phyloP scores from a whole-genome alignment of 1,140 invertebrate species.

The Psilanteris sp. region DNA sequence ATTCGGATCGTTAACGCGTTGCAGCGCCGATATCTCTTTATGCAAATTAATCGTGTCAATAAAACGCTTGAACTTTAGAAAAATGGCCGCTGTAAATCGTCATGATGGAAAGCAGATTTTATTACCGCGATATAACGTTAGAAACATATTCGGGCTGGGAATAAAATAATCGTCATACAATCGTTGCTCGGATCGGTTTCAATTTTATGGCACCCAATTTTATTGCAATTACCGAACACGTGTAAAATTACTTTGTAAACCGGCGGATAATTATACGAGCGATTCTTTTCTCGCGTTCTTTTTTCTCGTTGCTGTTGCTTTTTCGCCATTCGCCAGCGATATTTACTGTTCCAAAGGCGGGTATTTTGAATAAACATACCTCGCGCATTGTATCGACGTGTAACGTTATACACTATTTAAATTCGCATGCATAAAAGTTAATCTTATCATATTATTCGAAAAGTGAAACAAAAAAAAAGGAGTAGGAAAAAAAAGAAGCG shows the following conservation, averaged over 20 bases:
- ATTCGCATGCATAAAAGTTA: no score
- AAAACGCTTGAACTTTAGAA: slow-evolving; percentile 11
- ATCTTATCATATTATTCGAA: no score
- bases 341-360: no score
- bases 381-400: no score
- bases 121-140: background rate
- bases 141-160: background rate
- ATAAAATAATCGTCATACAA: background rate
- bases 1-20: slow-evolving; percentile 1
- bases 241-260: background rate
- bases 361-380: no score
- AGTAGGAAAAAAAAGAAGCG: no score
- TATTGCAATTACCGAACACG: background rate
- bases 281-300: no score
- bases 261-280: background rate
- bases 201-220: slow-evolving; percentile 1
- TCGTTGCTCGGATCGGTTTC: background rate
- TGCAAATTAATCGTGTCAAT: slow-evolving; percentile 15
- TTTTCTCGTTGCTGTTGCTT: no score
- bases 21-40: background rate
- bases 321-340: no score
- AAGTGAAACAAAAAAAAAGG: no score
- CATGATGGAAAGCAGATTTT: background rate
- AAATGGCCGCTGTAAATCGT: background rate
- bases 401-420: no score